These are phyloP conservation scores for Strigamia crassipes DNA, from an alignment of 2,888 invertebrate species.

Conservation along the genomic window DNA sequence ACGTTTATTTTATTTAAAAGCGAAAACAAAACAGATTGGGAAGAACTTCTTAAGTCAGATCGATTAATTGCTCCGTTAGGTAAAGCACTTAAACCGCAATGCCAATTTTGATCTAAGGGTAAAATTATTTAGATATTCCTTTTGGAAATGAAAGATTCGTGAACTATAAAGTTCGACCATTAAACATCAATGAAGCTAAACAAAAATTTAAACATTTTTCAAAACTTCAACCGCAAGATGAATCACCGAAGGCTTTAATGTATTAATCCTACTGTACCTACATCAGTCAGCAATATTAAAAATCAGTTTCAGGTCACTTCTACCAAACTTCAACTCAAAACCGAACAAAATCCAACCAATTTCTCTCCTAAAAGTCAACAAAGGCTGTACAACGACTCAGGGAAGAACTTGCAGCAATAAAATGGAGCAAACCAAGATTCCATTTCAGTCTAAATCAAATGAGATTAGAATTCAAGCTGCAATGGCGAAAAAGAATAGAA, in stretches of 20 bases:
- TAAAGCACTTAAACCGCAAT: background rate
- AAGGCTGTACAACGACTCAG: background rate
- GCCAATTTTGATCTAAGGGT: background rate
- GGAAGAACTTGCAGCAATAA: background rate
- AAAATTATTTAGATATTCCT: background rate
- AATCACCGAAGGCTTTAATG: background rate
- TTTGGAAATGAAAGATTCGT: background rate
- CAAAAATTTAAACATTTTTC: background rate
- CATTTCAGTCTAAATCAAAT: slow-evolving; percentile 15
- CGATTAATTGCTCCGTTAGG: background rate
- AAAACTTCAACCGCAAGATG: background rate
- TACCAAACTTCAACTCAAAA: background rate
- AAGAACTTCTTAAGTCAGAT: background rate
- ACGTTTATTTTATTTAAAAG: background rate
- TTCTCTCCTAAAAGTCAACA: background rate
- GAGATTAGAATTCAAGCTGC: slow-evolving; percentile 24
- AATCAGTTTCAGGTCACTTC: background rate
- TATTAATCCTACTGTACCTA: background rate
- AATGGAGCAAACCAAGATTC: slow-evolving; percentile 26
- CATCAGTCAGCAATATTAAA: background rate
- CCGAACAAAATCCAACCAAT: background rate
- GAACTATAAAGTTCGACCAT: background rate
- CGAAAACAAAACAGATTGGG: background rate
- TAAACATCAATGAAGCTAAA: background rate
- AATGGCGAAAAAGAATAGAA: background rate